Conservation (phyloP, 2,888 invertebrate species). For the Catocala fraxini region DNA sequence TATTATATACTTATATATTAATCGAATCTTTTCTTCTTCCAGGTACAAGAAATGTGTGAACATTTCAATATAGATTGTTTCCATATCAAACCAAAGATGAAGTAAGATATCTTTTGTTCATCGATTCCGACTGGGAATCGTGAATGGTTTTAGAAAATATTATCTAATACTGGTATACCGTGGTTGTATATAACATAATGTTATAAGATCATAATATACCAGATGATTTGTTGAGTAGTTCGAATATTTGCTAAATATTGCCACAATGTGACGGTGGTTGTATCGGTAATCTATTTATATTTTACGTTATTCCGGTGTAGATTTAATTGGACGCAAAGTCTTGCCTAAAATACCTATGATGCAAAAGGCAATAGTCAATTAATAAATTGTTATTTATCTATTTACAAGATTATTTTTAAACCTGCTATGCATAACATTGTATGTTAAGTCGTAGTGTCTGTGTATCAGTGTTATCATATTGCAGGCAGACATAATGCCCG, state of each 20-base stretch:
- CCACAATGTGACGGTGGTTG: no score
- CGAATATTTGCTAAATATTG: no score
- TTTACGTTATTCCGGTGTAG: no score
- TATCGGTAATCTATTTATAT: not conserved
- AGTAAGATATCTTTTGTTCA: conserved; percentile 59
- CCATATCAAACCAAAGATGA: conserved; percentile 82
- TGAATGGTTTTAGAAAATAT: conserved; percentile 26
- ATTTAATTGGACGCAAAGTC: no score
- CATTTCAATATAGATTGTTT: conserved; percentile 97
- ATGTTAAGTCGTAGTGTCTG: not conserved
- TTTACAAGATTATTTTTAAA: no score
- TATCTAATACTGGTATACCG: conserved; percentile 33
- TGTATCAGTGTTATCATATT: not conserved
- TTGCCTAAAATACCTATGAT: no score
- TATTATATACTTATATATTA: no score
- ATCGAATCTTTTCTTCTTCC: conserved; percentile 57
- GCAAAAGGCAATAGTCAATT: not conserved
- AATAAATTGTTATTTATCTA: not conserved
- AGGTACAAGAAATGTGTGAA: conserved; percentile 98
- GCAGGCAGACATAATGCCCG: no score
- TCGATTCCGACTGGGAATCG: conserved; percentile 37
- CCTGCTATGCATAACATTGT: no score
- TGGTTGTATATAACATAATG: conserved; percentile 35
- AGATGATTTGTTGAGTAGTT: conserved; percentile 1
- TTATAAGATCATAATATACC: conserved; percentile 29